phyloP scores from a whole-genome alignment of 2,888 invertebrate species.

The Leptopilina myrica region DNA sequence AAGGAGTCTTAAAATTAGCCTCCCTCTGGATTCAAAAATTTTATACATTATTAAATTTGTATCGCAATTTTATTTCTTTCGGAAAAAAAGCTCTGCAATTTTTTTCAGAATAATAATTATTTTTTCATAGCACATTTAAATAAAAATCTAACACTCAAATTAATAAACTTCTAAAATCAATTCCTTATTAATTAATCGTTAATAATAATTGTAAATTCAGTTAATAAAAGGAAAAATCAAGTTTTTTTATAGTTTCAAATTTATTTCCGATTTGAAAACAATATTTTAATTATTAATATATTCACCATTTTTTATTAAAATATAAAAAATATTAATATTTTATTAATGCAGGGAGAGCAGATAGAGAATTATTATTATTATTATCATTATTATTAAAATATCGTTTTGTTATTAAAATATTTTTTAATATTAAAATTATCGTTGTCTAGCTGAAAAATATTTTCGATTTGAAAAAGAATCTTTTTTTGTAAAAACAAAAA shows the following conservation, averaged over 20 bases:
- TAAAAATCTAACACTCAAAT: neutral
- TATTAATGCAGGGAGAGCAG: no score
- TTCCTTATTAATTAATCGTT: no score
- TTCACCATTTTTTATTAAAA: neutral
- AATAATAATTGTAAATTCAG: no score
- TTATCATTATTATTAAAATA: no score
- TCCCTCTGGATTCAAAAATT: slow-evolving; percentile 11
- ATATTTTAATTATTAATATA: no score
- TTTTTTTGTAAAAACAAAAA: neutral
- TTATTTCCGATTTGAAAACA: no score
- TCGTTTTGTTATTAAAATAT: no score
- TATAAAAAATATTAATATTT: neutral
- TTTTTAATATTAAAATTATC: no score
- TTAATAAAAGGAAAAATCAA: no score
- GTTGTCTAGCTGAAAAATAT: neutral
- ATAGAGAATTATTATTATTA: no score
- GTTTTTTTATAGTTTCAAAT: no score
- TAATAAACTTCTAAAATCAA: no score
- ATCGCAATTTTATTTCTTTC: neutral
- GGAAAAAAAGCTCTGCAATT: neutral
- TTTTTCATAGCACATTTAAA: neutral
- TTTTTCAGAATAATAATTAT: neutral
- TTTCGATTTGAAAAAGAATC: neutral
- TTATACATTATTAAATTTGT: neutral
- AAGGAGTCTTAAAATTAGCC: slow-evolving; percentile 39